Evolutionary conservation across 2,888 invertebrate species (phyloP), one percentile per base, ranked within the genome.

Genomic region (Leptinotarsa haldemani): DNA sequence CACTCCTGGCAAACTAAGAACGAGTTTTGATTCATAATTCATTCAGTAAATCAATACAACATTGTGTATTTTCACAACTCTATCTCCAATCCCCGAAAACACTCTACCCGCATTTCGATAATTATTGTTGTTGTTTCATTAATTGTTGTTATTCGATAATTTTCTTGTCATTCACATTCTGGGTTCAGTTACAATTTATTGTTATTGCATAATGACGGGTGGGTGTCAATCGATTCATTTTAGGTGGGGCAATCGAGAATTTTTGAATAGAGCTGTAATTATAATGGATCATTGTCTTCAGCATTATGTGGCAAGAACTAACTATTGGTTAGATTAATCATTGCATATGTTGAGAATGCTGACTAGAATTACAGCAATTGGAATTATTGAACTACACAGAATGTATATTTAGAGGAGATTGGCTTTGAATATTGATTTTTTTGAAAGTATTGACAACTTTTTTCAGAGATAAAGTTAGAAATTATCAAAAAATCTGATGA

Each of bases 61-160:
- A 18, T 12, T 40, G n/a, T n/a, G 4, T 15, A 61, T 61, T 40
- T 12, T 61, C 16, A 61, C 4, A 61, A 56, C 56, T 56, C 56
- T 3, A 56, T 56, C 56, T n/a, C 50, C 50, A n/a, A 22, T n/a
- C 56, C 20, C 30, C 61, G 30, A 25, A 40, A 30, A 61, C 5
- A 22, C 4, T 58, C 2, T 58, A 15, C 61, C 61, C 61, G 61
- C 61, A 61, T 61, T 61, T 30, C 40, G 61, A n/a, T 61, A 40
- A 61, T 61, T 61, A 61, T 61, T 61, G 30, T 61, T 61, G 40
- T 61, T 61, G 30, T 40, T 61, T 2, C 25, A 61, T 30, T 40
- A 40, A 61, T 61, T 61, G 61, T 40, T 61, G 61, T 40, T 16
- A 61, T 16, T 25, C 16, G n/a, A 40, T 30, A 61, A 16, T 61